A percentile compares a stretch with the other conserved stretches of the same genome.
These are phyloP conservation scores for Vidua macroura DNA, from an alignment of 2,113 vertebrate genomes.

Conservation along the genomic window DNA sequence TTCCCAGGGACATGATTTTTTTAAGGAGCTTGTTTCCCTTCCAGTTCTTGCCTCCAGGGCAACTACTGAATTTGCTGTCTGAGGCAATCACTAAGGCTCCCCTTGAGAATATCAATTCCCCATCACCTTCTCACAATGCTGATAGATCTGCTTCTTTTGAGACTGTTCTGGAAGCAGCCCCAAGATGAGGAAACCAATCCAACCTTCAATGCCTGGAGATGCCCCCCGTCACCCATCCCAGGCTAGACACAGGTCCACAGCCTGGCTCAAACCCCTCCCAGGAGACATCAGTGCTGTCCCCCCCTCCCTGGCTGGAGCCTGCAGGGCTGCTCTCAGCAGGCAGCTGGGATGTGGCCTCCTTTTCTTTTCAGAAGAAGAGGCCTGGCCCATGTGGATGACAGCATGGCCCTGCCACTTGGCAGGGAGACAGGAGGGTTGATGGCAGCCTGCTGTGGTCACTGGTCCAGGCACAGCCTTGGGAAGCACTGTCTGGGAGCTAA, in stretches of 20 bases:
- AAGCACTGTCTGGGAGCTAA: background rate
- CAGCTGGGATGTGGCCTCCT: background rate
- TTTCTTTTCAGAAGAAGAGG: background rate
- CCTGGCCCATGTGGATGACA: background rate
- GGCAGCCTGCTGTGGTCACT: background rate
- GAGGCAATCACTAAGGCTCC: background rate
- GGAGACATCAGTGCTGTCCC: fast-evolving
- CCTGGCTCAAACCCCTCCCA: background rate
- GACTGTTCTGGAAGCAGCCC: background rate
- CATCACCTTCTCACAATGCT: background rate
- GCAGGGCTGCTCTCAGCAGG: background rate
- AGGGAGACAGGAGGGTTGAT: background rate
- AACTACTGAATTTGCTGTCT: background rate
- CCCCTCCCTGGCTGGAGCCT: background rate
- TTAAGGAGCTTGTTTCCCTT: background rate
- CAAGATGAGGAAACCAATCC: background rate
- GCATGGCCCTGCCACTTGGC: background rate
- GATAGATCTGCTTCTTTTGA: background rate
- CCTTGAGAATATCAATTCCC: background rate
- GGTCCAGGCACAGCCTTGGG: background rate
- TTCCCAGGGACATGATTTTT: background rate
- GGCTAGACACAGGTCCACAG: background rate
- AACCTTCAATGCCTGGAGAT: background rate
- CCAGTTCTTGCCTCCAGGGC: background rate
- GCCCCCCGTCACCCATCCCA: background rate